Base-by-base conservation (phyloP, 2,113 vertebrate species). In the Dissostichus mawsoni region DNA sequence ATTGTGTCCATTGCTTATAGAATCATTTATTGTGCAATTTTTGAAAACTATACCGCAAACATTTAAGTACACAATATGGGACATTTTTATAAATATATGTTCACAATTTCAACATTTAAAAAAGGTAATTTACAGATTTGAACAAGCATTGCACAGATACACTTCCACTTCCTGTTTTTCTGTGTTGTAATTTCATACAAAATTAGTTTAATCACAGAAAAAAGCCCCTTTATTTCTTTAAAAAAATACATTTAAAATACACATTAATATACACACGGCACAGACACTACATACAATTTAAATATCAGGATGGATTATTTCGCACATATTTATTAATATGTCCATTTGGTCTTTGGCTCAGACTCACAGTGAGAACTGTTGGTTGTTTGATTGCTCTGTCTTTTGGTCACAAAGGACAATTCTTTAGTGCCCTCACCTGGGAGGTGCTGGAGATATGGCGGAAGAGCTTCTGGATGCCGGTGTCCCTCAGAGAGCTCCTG, bases 381-480 rank as follows among this genome's bases (percentile, higher is more conserved):
- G 48, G 90, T 94, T 61, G 90, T 94, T 61, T 93, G 88, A 58
- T 85, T 93, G 90, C 76, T 93, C 16, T 90, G 92, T 61, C 88
- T 92, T 78, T 81, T 94, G 52, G 94, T 90, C 77, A 94, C 92
- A 72, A 93, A 94, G 64, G 92, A 93, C 78, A 94, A 29, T 52
- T 95, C 94, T 68, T 89, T 94, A 52, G 66, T 95, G 11, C 93
- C 92, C 50, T 95, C 93, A 36, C 92, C 92, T 20, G 90, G 90
- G 85, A 92, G 18, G 91, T 93, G 84, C 94, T 94, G 74, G 94
- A 95, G 85, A 96, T 93, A 81, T 96, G 93, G 10, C 47, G 92
- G 76, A 96, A 95, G 14, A 96, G 92, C 73, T 94, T 95, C 76
- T 92, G 88, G 25, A 96, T 92, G n/a, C 95, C 94, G 0, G 89